Conservation (phyloP, 2,113 vertebrate genomes). For the Percopsis transmontana region DNA sequence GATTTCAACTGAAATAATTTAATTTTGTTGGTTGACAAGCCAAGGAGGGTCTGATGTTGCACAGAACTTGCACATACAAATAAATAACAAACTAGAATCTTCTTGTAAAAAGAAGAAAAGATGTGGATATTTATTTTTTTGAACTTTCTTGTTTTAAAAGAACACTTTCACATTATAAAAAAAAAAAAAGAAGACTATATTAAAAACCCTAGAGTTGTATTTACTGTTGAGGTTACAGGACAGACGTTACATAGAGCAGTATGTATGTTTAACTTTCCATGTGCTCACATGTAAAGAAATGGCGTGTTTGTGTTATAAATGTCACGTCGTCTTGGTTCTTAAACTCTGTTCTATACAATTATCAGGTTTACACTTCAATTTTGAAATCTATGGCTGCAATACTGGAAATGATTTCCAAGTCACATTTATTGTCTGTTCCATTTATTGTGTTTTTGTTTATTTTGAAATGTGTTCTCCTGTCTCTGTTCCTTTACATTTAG, state of each 20-base stretch:
- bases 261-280: slow-evolving; percentile 1
- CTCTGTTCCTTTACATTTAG: slow-evolving; percentile 10
- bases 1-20: slow-evolving; percentile 56
- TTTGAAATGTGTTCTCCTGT: slow-evolving; percentile 19
- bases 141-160: slow-evolving; percentile 57
- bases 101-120: slow-evolving; percentile 57
- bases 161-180: slow-evolving; percentile 64
- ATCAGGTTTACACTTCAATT: slow-evolving; percentile 73
- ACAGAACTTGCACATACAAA: slow-evolving; percentile 76
- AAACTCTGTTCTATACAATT: slow-evolving; percentile 53
- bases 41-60: slow-evolving; percentile 64
- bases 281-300: slow-evolving; percentile 29
- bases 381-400: slow-evolving; percentile 47
- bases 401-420: slow-evolving; percentile 28
- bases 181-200: slow-evolving; percentile 58
- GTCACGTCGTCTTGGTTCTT: slow-evolving; percentile 53
- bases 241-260: slow-evolving; percentile 22
- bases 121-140: slow-evolving; percentile 77
- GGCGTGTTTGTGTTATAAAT: slow-evolving; percentile 27
- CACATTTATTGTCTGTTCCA: slow-evolving; percentile 7
- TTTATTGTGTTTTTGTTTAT: slow-evolving; percentile 36
- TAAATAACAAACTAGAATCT: slow-evolving; percentile 30
- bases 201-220: slow-evolving; percentile 58
- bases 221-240: slow-evolving; percentile 48
- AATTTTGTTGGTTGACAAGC: slow-evolving; percentile 47